A percentile compares a stretch with the other conserved stretches of the same genome.
Conservation (phyloP, 1,140 invertebrate species). For the Dreissena polymorpha region DNA sequence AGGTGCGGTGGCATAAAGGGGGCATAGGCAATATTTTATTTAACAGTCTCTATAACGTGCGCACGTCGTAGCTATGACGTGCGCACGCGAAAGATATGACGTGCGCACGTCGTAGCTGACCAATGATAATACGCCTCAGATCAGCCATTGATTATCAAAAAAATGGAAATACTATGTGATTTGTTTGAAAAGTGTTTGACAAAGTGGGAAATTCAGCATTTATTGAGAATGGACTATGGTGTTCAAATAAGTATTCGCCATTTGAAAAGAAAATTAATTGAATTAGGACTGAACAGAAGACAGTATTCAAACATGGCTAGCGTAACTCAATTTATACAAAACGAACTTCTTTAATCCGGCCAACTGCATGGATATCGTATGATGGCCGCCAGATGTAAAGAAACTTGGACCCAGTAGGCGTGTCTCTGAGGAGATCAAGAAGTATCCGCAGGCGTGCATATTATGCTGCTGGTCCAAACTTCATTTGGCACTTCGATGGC, state of each 20-base stretch:
- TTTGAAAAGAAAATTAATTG: not conserved
- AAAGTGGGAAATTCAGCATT: not conserved
- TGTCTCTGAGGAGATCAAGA: not conserved
- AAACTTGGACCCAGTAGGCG: constrained; percentile 1
- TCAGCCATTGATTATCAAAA: too few relatives aligned
- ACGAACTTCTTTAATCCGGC: not conserved
- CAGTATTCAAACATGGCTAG: not conserved
- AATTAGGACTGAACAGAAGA: not conserved
- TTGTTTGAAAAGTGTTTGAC: not conserved
- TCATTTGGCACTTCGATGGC: constrained; percentile 73
- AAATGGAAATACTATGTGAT: too few relatives aligned
- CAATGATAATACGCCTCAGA: too few relatives aligned
- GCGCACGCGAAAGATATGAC: too few relatives aligned
- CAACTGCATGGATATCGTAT: constrained; percentile 31
- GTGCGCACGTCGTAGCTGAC: too few relatives aligned
- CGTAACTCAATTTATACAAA: constrained; percentile 10
- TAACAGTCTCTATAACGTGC: too few relatives aligned
- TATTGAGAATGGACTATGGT: not conserved
- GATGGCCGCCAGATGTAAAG: constrained; percentile 1
- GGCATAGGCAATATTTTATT: too few relatives aligned
- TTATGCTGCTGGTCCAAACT: constrained; percentile 67
- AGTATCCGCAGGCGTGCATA: constrained; percentile 57
- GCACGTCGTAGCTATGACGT: too few relatives aligned
- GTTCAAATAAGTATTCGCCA: constrained; percentile 5
- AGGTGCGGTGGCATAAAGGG: too few relatives aligned